Base-by-base conservation (phyloP, 2,113 vertebrate genomes). In the Bathybates hornii region DNA sequence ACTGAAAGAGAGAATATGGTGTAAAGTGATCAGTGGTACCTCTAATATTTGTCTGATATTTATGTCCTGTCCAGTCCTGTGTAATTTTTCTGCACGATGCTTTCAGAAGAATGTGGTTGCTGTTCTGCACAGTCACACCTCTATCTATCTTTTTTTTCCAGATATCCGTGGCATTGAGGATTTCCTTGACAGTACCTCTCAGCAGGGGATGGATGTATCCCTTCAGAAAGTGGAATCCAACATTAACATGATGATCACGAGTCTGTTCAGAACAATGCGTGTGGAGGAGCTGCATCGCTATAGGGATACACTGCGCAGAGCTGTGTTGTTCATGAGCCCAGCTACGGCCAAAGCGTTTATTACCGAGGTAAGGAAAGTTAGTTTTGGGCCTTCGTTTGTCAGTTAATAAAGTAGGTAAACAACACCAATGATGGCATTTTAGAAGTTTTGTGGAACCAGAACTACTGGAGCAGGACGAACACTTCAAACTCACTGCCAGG, bases 201-300 rank as follows among this genome's bases (percentile, higher is more conserved):
- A 99, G 94, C 99, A 99, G 89, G 99, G 99, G 83, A 99, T 99
- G 98, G 99, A 99, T 56, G 98, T 99, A 63, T 98, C 99, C n/a
- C 96, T 99, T 87, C 99, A 99, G 95, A 99, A 99, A 92, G 99
- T 99, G 86, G 99, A 99, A 95, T 98, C 97, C 87, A 99, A 99
- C 89, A 99, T 99, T 93, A 99, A 99, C 95, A 98, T 98, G 96
- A 99, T 99, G 99, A 99, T 99, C 95, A 99, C 98, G 0, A 97
- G 98, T 41, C 97, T 99, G 93, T 99, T 99, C 94, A 96, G 98
- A 63, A 98, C 97, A 12, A 97, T 99, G 98, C 96, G 98, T 8
- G 97, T 99, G 94, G 99, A 99, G 86, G 99, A 99, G 93, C 94
- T 99, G 91, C 99, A 99, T 91, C 98, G 98, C 85, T 99, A 99